These are phyloP conservation scores for Panthera uncia DNA, from an alignment of 2,113 vertebrate genomes.

Conservation along the genomic window DNA sequence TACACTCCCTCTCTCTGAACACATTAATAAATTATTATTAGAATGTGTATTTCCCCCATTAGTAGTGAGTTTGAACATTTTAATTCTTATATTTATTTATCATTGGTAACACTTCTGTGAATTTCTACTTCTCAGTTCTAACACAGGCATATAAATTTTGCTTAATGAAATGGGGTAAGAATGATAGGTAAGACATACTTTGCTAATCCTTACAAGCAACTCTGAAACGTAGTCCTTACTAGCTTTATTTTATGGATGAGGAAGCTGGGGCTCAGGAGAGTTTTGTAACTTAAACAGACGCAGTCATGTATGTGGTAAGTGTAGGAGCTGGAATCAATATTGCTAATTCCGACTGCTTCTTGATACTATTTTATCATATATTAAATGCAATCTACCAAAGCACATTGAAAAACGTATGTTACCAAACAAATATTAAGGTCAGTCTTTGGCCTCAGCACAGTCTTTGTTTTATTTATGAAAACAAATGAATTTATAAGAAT, in stretches of 20 bases:
- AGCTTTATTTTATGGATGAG: neutral
- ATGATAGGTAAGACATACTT: neutral
- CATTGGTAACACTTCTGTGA: neutral
- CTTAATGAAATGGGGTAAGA: neutral
- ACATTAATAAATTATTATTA: neutral
- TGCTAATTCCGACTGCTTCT: neutral
- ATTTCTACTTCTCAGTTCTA: neutral
- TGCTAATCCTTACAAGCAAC: neutral
- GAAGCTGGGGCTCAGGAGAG: neutral
- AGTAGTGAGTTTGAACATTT: neutral
- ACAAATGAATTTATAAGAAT: constrained; percentile 8
- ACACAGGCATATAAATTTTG: neutral
- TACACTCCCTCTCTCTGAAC: neutral
- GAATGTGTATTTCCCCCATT: neutral
- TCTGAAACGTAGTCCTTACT: neutral
- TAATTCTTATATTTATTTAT: neutral
- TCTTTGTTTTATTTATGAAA: constrained; percentile 25
- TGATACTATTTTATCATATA: neutral
- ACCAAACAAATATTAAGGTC: neutral
- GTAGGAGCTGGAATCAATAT: neutral
- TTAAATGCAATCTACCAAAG: neutral
- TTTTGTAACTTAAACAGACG: constrained; percentile 11
- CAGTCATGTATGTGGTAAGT: neutral
- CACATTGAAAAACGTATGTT: neutral
- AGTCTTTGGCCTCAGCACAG: neutral